Conservation (phyloP, 2,113 vertebrate species). For the Oostethus manadensis region DNA sequence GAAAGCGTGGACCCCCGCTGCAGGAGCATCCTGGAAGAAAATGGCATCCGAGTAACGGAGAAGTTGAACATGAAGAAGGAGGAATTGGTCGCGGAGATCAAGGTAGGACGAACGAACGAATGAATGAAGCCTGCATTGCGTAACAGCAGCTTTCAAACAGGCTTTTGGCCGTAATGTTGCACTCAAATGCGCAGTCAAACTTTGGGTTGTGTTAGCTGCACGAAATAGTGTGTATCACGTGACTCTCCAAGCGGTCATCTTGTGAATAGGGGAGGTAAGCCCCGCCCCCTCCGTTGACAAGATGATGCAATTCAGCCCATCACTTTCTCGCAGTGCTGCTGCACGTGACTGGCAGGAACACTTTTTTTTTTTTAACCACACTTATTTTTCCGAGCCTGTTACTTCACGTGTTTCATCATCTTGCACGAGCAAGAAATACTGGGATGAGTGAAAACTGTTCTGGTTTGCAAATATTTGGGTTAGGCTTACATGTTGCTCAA, state of each 20-base stretch:
- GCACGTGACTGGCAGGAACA: not conserved
- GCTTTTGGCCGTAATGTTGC: no score
- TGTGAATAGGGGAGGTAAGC: not conserved
- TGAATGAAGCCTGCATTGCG: not conserved
- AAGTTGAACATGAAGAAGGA: constrained; percentile 79
- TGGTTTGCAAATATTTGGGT: no score
- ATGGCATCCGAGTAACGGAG: constrained; percentile 85
- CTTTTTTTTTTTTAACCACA: no score
- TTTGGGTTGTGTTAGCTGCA: no score
- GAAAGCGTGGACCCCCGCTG: constrained; percentile 90
- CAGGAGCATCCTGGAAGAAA: constrained; percentile 79
- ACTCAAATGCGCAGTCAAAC: not conserved
- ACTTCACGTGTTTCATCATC: no score
- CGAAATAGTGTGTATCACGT: no score
- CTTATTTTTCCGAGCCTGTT: no score
- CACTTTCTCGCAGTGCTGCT: constrained; percentile 4
- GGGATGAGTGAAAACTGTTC: no score
- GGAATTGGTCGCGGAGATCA: constrained; percentile 82
- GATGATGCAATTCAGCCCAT: constrained; percentile 16
- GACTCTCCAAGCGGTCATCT: no score
- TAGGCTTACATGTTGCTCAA: no score
- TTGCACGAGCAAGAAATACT: no score
- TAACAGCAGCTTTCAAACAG: not conserved
- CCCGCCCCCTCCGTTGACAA: constrained; percentile 1
- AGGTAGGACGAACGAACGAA: constrained; percentile 64